Evolutionary conservation across 2,888 invertebrate genomes (phyloP).

Genomic region (Agrotis exclamationis): DNA sequence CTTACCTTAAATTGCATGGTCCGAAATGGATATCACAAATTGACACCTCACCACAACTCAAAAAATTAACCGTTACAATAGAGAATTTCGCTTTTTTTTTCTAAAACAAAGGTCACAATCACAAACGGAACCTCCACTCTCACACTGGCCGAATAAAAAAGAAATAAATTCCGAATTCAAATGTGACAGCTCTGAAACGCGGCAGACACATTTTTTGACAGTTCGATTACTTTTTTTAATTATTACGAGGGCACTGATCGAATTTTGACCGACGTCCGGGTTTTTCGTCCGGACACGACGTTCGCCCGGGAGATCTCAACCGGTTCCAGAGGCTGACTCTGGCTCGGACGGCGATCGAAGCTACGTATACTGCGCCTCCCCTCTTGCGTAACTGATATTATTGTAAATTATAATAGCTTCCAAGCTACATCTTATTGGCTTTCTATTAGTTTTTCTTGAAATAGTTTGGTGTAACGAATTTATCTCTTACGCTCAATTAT

Average conservation of each 20-base stretch:
- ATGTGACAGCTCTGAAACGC: slow-evolving; percentile 68
- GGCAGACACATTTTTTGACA: slow-evolving; percentile 67
- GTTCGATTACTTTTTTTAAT: slow-evolving; percentile 67
- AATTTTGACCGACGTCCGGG: slow-evolving; percentile 67
- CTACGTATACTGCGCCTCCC: slow-evolving; percentile 83
- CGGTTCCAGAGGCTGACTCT: slow-evolving; percentile 87
- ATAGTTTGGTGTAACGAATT: background rate
- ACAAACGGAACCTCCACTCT: slow-evolving; percentile 74
- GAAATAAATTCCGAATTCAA: slow-evolving; percentile 76
- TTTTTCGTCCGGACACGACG: slow-evolving; percentile 71
- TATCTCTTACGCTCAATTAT: background rate
- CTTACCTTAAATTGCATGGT: slow-evolving; percentile 59
- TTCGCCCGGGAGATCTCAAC: slow-evolving; percentile 82
- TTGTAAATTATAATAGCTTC: slow-evolving; percentile 73
- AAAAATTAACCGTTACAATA: slow-evolving; percentile 48
- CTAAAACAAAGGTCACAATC: slow-evolving; percentile 73
- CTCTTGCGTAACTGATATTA: slow-evolving; percentile 89
- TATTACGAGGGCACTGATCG: slow-evolving; percentile 69
- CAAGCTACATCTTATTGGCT: slow-evolving; percentile 39
- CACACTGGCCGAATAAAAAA: slow-evolving; percentile 72
- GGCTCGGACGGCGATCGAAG: slow-evolving; percentile 81
- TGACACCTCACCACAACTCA: slow-evolving; percentile 55
- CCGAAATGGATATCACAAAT: slow-evolving; percentile 45
- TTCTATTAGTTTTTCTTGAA: background rate
- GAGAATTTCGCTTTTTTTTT: slow-evolving; percentile 47